Base-by-base conservation (phyloP, 2,797 vertebrate species). In the Gymnothorax javanicus region DNA sequence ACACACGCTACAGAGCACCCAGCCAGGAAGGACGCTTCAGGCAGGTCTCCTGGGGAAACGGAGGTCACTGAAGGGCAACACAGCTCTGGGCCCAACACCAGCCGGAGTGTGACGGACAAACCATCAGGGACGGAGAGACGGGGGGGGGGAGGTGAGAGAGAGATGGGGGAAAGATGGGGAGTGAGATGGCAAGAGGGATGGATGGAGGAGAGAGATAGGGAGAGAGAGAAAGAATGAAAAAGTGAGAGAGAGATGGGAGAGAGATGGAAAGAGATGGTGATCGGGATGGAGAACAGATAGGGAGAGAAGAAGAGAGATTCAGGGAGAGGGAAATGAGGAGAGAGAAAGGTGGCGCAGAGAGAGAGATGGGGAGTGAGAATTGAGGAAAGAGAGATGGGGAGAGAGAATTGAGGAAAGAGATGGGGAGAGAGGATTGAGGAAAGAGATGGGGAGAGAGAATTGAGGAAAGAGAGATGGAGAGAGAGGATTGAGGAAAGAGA, bases 101-200 rank as follows among this genome's bases (percentile, higher is more conserved):
- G 75, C 15, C 75, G 1, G 17, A 54, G 50, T 17, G 43, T 79
- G 75, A 79, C 9, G 50, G 75, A 79, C 43, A 50, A 54, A 50
- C 9, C 75, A 43, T 54, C 75, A 1, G 50, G 50, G 75, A 54
- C 23, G 23, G 75, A 91, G 90, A 86, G 92, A 87, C 90, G 85
- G 89, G 91, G 91, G 87, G 91, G 91, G 91, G 90, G 81, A 89
- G 89, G 86, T 89, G 84, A 23, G 67, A 79, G 58, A 83, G 84
- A 43, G 59, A 62, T 1, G 12, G 59, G 3, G 59, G 27, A 87
- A 82, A 82, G n/a, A 54, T 81, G 27, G 86, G 50, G 52, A 71
- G 82, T 33, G 50, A 52, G 69, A 43, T 92, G 91, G 93, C 91
- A 88, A 91, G 92, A 91, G 90, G 91, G n/a, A 50, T 43, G 33